phyloP scores from a whole-genome alignment of 2,888 invertebrate species.

The Philhelius pedissequus region DNA sequence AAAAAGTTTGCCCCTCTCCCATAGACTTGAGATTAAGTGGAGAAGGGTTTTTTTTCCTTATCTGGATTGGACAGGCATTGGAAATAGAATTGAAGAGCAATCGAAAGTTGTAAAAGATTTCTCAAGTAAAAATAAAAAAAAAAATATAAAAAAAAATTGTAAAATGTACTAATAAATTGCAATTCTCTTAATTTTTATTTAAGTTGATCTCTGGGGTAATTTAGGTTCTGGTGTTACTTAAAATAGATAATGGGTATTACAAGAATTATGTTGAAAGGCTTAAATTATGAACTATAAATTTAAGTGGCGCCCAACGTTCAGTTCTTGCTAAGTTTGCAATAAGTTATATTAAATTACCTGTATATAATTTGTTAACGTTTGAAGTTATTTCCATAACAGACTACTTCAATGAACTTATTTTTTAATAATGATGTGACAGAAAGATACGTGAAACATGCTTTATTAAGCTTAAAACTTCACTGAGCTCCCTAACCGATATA shows the following conservation, averaged over 20 bases:
- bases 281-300: neutral
- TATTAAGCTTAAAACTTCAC: no score
- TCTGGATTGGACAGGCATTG: neutral
- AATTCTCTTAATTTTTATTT: neutral
- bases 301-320: neutral
- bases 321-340: no score
- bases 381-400: no score
- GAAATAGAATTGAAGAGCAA: conserved; percentile 25
- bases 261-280: neutral
- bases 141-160: neutral
- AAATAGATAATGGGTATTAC: no score
- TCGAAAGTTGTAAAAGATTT: conserved; percentile 18
- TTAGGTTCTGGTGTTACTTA: no score
- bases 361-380: no score
- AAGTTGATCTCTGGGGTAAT: neutral
- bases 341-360: no score
- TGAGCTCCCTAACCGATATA: no score
- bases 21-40: conserved; percentile 38
- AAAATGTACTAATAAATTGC: neutral
- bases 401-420: no score
- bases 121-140: neutral
- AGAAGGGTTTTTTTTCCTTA: neutral
- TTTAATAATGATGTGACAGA: no score
- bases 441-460: no score
- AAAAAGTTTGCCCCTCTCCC: neutral